Base-by-base conservation (phyloP, 1,140 invertebrate species). In the Drosophila murphyi region DNA sequence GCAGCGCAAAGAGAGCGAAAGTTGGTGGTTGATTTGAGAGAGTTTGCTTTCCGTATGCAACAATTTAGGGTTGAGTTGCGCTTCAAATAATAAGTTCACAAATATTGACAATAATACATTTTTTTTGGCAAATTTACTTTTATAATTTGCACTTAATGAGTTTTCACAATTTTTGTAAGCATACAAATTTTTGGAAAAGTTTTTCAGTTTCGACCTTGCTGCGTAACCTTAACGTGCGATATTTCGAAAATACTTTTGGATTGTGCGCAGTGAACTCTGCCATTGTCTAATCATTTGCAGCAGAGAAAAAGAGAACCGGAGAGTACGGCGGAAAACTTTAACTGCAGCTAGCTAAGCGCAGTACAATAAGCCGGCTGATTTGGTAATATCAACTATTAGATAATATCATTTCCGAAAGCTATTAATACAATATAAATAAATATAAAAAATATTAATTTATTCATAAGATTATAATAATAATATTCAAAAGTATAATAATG, bases 281-380 rank as follows among this genome's bases (percentile, higher is more conserved):
- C 41, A 47, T 60, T 47, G 59, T 41, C 8, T 1, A 20, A 2
- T 20, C 1, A 2, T 20, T 32, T 59, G 39, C 28, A n/a, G 56
- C 39, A 29, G 47, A 31, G 37, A n/a, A 28, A 47, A 10, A 31
- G 8, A 4, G 48, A 54, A 20, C 28, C 5, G 3, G 41, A 47
- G 48, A 67, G 10, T 5, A 43, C 4, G n/a, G 7, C 7, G 41
- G 43, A 57, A 5, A 41, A 59, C 41, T 37, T 8, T 50, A 35
- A 74, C 31, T 78, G 75, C 80, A 75, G 72, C 62, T 41, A 29
- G 72, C 62, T 41, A 29, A 41, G 34, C 8, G 32, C 8, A 45
- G 37, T 12, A 55, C 5, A 69, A 35, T 64, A 83, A 72, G 75
- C 80, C 80, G 80, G 70, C 41, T 75, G 20, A 28, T 75, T 65